A percentile compares a stretch with the other conserved stretches of the same genome.
Evolutionary conservation across 64 coral and sea anemone genomes (phyloP).

Genomic region (Anthopleura sola): DNA sequence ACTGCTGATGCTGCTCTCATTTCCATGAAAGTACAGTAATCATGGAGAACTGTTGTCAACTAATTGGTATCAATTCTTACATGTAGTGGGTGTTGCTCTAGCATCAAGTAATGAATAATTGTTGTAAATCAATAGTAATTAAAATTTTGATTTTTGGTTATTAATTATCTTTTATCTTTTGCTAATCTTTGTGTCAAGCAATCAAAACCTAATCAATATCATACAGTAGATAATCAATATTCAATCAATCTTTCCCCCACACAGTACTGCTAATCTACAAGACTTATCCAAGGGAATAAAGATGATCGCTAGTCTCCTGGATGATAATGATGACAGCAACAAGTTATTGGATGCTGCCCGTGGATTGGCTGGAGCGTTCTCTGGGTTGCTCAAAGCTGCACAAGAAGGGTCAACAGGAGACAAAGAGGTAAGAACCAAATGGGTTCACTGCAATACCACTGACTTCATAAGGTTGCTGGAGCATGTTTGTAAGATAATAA

Average conservation of each 20-base stretch:
- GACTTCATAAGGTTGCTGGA: not conserved
- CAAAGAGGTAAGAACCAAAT: conserved; percentile 28
- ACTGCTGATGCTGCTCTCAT: too few relatives aligned
- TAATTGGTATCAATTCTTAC: too few relatives aligned
- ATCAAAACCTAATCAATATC: not conserved
- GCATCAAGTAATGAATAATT: too few relatives aligned
- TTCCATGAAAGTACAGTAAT: too few relatives aligned
- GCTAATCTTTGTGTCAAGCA: too few relatives aligned
- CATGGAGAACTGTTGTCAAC: too few relatives aligned
- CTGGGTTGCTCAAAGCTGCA: conserved; percentile 91
- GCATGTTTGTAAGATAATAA: too few relatives aligned
- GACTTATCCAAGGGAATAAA: conserved; percentile 97
- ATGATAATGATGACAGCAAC: conserved; percentile 84
- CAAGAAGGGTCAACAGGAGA: conserved; percentile 59
- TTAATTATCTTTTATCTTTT: too few relatives aligned
- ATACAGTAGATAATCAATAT: not conserved
- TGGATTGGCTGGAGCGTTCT: conserved; percentile 83
- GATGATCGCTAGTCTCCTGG: conserved; percentile 90
- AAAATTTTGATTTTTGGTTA: too few relatives aligned
- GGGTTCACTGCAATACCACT: not conserved
- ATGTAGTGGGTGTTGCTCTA: too few relatives aligned
- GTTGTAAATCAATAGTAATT: too few relatives aligned
- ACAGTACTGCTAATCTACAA: conserved; percentile 87
- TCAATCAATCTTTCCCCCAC: not conserved
- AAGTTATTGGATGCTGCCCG: conserved; percentile 81